Conservation (phyloP, 2,888 invertebrate genomes). For the Oligia fasciuncula region DNA sequence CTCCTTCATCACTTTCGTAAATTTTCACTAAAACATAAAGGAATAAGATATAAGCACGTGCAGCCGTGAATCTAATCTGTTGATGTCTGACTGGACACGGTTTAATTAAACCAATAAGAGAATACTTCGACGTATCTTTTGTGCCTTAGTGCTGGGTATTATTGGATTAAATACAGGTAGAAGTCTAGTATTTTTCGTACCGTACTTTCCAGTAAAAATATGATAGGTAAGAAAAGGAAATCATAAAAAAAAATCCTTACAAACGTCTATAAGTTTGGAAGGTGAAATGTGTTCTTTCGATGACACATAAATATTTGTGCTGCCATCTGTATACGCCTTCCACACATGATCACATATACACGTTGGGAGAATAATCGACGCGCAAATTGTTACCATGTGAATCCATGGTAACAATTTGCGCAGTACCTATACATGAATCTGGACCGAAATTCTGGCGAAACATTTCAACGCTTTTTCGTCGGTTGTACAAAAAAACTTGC, state of each 20-base stretch:
- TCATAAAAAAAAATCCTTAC: background rate
- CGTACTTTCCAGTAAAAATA: background rate
- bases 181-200: background rate
- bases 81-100: constrained; percentile 19
- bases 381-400: no score
- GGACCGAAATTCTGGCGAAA: no score
- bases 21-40: background rate
- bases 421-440: no score
- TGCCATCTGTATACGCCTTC: background rate
- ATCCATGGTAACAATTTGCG: no score
- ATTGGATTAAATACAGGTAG: constrained; percentile 13
- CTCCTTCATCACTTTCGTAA: no score
- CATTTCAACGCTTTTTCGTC: no score
- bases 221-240: background rate
- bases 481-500: no score
- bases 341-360: background rate
- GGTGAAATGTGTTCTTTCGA: no score
- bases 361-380: no score
- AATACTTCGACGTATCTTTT: constrained; percentile 9
- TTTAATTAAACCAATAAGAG: constrained; percentile 42
- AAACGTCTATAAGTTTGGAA: background rate
- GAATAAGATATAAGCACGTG: constrained; percentile 4
- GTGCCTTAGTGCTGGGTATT: background rate
- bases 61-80: constrained; percentile 21
- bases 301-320: no score